These are phyloP conservation scores for Microvelia longipes DNA, from an alignment of 1,140 invertebrate species.

Conservation along the genomic window DNA sequence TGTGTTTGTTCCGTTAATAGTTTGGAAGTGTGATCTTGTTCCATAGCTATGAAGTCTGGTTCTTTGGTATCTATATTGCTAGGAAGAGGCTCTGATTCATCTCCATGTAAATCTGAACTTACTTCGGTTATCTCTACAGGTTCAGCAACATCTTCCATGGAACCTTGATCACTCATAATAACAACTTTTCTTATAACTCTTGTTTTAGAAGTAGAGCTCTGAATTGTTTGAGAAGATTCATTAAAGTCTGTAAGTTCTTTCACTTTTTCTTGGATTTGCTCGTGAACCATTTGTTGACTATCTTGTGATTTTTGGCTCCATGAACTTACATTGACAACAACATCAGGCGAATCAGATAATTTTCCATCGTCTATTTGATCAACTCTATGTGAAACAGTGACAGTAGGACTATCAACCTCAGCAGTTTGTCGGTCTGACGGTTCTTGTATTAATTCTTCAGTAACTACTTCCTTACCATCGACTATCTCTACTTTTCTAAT, in stretches of 20 bases:
- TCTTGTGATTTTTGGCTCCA: not conserved
- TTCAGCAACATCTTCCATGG: not conserved
- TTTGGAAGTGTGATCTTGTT: not conserved
- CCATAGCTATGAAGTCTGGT: not conserved
- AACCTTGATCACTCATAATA: not conserved
- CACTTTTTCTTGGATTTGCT: not conserved
- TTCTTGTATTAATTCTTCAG: conserved; percentile 67
- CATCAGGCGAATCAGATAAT: not conserved
- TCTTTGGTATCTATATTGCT: not conserved
- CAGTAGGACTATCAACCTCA: not conserved
- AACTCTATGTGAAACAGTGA: not conserved
- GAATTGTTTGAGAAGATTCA: not conserved
- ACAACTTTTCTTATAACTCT: not conserved
- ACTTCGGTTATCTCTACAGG: not conserved
- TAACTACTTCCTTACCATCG: conserved; percentile 64
- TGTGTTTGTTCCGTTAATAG: not conserved
- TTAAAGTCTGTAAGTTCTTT: not conserved
- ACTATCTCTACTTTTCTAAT: conserved; percentile 57
- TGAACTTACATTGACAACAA: not conserved
- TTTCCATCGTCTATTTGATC: not conserved
- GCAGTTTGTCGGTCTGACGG: conserved; percentile 59
- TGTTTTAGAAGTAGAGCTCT: not conserved
- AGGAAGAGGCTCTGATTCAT: not conserved
- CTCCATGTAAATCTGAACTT: not conserved
- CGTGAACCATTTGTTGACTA: not conserved